Percentiles rank a stretch among this genome's conserved stretches.
These are phyloP conservation scores for Brachyalestes nurse DNA, from an alignment of 2,797 vertebrate species.

Conservation along the genomic window DNA sequence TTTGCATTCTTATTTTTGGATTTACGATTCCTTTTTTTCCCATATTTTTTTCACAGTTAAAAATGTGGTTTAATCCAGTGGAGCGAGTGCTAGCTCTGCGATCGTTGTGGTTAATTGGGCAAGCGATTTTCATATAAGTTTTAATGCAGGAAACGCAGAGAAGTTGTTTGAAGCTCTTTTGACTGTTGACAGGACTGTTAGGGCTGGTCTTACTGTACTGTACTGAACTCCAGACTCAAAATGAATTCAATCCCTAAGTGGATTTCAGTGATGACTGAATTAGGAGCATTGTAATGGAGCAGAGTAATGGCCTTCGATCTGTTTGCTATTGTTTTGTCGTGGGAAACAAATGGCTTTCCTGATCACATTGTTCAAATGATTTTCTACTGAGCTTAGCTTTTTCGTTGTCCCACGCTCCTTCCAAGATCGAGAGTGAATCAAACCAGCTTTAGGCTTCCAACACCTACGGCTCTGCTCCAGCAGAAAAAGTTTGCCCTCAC, in stretches of 20 bases:
- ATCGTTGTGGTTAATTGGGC: no score
- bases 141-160: no score
- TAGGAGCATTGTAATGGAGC: not conserved
- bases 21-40: no score
- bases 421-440: conserved; percentile 45
- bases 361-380: not conserved
- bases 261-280: conserved; percentile 13
- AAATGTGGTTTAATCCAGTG: no score
- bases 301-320: conserved; percentile 2
- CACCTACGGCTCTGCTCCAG: conserved; percentile 53
- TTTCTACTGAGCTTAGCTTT: not conserved
- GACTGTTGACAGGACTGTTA: no score
- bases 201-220: no score
- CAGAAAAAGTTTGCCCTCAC: conserved; percentile 64
- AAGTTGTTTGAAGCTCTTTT: no score
- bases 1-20: no score
- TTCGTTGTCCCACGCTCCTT: conserved; percentile 37
- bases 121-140: no score
- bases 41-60: no score
- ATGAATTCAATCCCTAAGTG: not conserved
- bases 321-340: conserved; percentile 21
- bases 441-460: conserved; percentile 40
- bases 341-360: conserved; percentile 23
- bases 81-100: no score
- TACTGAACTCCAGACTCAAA: not conserved